Conservation (phyloP, 2,797 vertebrate genomes). For the Myotis planiceps region DNA sequence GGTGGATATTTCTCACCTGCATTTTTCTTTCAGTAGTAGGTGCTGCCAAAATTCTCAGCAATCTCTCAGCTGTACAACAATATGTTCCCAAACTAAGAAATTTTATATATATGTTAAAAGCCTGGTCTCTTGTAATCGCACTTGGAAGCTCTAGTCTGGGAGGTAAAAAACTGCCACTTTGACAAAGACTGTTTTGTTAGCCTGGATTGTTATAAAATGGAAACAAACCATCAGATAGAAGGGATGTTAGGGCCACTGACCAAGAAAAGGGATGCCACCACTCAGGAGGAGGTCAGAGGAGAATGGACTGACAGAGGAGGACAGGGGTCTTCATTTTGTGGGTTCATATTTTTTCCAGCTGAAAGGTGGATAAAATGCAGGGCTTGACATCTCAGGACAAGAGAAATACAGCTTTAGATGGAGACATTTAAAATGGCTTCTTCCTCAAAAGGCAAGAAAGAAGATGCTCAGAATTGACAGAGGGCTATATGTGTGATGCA, state of each 20-base stretch:
- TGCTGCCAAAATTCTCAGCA: not conserved
- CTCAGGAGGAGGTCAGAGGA: not conserved
- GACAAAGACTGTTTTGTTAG: slow-evolving; percentile 29
- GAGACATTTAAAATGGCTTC: slow-evolving; percentile 29
- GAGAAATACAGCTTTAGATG: not conserved
- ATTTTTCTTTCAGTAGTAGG: slow-evolving; percentile 37
- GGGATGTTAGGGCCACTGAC: not conserved
- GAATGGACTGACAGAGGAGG: not conserved
- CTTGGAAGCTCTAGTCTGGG: not conserved
- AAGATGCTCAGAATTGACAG: not conserved
- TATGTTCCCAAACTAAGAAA: slow-evolving; percentile 7
- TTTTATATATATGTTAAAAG: not conserved
- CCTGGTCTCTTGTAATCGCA: not conserved
- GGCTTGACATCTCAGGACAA: not conserved
- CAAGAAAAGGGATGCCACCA: slow-evolving; percentile 3
- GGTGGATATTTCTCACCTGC: slow-evolving; percentile 9
- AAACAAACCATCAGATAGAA: not conserved
- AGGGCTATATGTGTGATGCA: not conserved
- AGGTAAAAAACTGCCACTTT: not conserved
- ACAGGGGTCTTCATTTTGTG: not conserved
- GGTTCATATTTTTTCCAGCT: not conserved
- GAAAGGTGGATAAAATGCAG: not conserved
- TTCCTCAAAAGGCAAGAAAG: not conserved
- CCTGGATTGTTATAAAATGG: slow-evolving; percentile 19
- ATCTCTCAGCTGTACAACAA: not conserved